Conservation (phyloP, 2,888 invertebrate genomes). For the Drosophila bunnanda region DNA sequence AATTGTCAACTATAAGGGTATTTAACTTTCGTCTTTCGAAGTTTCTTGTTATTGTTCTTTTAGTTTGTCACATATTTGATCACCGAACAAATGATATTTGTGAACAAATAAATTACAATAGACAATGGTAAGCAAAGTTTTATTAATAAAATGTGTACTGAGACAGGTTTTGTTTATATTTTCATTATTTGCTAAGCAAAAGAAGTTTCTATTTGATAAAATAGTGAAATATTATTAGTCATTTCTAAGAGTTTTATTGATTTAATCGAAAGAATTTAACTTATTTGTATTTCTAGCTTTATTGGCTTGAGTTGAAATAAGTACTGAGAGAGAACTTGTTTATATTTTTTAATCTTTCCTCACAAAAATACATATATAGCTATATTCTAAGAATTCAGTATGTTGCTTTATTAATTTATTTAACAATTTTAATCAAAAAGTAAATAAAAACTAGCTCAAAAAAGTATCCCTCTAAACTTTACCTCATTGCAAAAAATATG, state of each 20-base stretch:
- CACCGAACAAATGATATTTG: not conserved
- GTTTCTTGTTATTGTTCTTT: conserved; percentile 5
- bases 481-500: too few species aligned
- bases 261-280: not conserved
- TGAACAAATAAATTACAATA: conserved; percentile 1
- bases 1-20: too few species aligned
- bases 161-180: not conserved
- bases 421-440: too few species aligned
- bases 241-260: not conserved
- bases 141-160: not conserved
- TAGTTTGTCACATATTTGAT: conserved; percentile 4
- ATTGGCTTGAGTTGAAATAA: too few species aligned
- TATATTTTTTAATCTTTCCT: too few species aligned
- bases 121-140: not conserved
- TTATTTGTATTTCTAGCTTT: not conserved
- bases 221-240: not conserved
- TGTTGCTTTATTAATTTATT: too few species aligned
- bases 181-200: not conserved
- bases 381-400: too few species aligned
- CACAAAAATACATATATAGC: too few species aligned
- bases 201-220: not conserved
- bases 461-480: too few species aligned
- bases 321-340: too few species aligned
- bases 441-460: too few species aligned
- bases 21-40: too few species aligned